phyloP scores from a whole-genome alignment of 2,113 vertebrate species.

The Rhinolophus sinicus region DNA sequence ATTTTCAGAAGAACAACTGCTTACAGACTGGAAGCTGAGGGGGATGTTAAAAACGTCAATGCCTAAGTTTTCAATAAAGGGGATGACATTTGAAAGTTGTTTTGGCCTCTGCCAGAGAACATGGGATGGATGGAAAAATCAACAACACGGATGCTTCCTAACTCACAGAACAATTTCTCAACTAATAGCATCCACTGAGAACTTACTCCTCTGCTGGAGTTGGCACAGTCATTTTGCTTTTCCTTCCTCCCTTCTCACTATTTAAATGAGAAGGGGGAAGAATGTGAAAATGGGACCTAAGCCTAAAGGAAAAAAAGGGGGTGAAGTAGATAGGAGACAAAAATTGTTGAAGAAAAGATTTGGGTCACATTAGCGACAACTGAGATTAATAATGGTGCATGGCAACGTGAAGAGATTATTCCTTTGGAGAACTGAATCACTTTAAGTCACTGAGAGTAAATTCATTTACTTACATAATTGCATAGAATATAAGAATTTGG shows the following conservation, averaged over 20 bases:
- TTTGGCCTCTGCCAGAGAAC: not conserved
- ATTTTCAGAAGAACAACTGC: slow-evolving; percentile 49
- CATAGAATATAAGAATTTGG: slow-evolving; percentile 90
- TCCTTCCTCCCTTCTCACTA: not conserved
- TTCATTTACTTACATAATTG: slow-evolving; percentile 91
- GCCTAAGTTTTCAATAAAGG: not conserved
- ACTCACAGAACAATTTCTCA: not conserved
- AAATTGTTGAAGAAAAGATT: not conserved
- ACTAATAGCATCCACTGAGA: not conserved
- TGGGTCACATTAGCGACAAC: not conserved
- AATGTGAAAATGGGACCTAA: not conserved
- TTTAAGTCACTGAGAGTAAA: not conserved
- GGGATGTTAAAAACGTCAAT: not conserved
- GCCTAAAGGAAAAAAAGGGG: not conserved
- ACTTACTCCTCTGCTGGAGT: not conserved
- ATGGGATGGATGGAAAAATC: not conserved
- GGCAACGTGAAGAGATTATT: not conserved
- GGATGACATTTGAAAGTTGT: not conserved
- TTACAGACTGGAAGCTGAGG: not conserved
- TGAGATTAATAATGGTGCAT: not conserved
- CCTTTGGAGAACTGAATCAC: not conserved
- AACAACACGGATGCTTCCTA: not conserved
- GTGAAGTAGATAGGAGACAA: not conserved
- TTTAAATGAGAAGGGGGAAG: not conserved
- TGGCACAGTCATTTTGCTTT: not conserved